Evolutionary conservation across 2,888 invertebrate species (phyloP).

Genomic region (Epinotia nisella): DNA sequence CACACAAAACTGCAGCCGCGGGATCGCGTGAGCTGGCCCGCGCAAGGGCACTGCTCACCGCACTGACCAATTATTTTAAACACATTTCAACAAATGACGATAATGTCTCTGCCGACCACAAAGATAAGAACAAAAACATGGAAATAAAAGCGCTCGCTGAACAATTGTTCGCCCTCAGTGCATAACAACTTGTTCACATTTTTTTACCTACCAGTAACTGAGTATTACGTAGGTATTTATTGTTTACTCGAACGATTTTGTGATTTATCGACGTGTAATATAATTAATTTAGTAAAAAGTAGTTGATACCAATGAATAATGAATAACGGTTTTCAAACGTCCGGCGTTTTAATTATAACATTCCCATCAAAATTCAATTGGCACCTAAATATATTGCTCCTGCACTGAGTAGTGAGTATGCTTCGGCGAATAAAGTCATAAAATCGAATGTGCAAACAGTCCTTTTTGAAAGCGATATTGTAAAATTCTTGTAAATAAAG

Average conservation of each 20-base stretch:
- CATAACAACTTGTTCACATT: conserved; percentile 55
- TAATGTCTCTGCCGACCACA: conserved; percentile 76
- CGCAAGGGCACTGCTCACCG: conserved; percentile 74
- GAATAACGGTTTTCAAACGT: not conserved
- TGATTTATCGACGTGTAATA: not conserved
- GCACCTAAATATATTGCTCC: not conserved
- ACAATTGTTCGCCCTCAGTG: conserved; percentile 65
- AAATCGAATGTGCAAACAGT: conserved; percentile 39
- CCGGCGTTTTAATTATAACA: not conserved
- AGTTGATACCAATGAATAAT: not conserved
- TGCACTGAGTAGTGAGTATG: not conserved
- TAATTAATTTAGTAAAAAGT: not conserved
- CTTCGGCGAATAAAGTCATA: conserved; percentile 33
- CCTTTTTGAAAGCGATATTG: conserved; percentile 32
- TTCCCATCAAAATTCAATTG: conserved; percentile 15
- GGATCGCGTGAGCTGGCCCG: conserved; percentile 81
- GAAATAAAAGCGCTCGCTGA: conserved; percentile 65
- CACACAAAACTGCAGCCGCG: conserved; percentile 72
- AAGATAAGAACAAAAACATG: conserved; percentile 71
- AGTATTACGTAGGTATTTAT: not conserved
- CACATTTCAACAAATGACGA: conserved; percentile 84
- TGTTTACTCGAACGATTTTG: conserved; percentile 4
- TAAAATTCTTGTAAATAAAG: conserved; percentile 45
- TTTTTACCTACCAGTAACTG: conserved; percentile 15
- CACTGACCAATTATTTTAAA: conserved; percentile 82